phyloP scores from a whole-genome alignment of 2,113 vertebrate species.

The Upupa epops region DNA sequence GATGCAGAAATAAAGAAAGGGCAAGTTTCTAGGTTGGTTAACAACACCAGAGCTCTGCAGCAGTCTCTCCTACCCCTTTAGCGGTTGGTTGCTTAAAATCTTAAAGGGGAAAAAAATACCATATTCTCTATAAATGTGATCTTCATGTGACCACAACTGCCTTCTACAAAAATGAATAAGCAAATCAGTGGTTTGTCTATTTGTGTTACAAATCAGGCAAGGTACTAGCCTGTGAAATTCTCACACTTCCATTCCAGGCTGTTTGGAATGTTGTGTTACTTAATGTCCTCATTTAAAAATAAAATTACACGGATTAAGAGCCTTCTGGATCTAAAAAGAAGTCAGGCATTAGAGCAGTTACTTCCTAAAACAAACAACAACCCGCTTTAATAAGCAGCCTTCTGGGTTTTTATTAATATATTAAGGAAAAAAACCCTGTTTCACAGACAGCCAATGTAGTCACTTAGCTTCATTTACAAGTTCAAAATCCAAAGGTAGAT shows the following conservation, averaged over 20 bases:
- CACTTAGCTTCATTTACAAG: background rate
- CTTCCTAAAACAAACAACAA: conserved; percentile 28
- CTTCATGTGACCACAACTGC: background rate
- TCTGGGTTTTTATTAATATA: background rate
- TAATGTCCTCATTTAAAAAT: conserved; percentile 43
- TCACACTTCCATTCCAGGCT: background rate
- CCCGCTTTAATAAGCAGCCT: background rate
- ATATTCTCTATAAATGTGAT: background rate
- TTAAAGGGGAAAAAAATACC: background rate
- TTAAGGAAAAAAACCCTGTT: background rate
- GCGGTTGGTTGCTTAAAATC: background rate
- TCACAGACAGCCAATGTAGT: background rate
- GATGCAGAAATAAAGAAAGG: background rate
- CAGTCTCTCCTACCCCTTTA: background rate
- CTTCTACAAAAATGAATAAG: background rate
- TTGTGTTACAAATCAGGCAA: conserved; percentile 36
- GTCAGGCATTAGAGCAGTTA: background rate
- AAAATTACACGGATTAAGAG: background rate
- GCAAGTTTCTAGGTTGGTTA: background rate
- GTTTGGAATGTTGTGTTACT: background rate
- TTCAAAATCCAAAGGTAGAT: background rate
- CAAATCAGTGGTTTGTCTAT: background rate
- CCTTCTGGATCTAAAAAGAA: background rate
- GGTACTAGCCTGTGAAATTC: background rate
- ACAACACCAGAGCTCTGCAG: background rate